phyloP scores from a whole-genome alignment of 2,888 invertebrate genomes.

The Merodon equestris region DNA sequence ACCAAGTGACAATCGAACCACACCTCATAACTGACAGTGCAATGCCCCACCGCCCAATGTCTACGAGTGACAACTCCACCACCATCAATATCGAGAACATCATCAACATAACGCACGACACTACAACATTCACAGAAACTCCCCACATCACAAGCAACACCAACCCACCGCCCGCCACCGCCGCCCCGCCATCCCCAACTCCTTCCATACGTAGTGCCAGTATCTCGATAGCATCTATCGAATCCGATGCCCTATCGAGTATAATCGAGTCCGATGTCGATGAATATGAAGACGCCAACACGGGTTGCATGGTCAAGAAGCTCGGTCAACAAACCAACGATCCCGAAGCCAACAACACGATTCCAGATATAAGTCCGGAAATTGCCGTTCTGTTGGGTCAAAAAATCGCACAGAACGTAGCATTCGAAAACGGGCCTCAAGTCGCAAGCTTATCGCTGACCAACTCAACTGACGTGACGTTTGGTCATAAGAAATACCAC shows the following conservation, averaged over 20 bases:
- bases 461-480: conserved; percentile 86
- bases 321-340: conserved; percentile 74
- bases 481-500: conserved; percentile 88
- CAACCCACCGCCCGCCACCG: conserved; percentile 4
- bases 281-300: conserved; percentile 69
- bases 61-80: conserved; percentile 19
- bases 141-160: conserved; percentile 8
- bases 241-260: conserved; percentile 76
- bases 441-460: conserved; percentile 84
- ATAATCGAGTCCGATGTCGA: conserved; percentile 76
- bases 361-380: conserved; percentile 71
- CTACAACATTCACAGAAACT: conserved; percentile 20
- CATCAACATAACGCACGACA: conserved; percentile 59
- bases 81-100: conserved; percentile 64
- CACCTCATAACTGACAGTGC: background rate
- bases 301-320: conserved; percentile 74
- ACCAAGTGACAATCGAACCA: conserved; percentile 68
- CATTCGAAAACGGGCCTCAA: conserved; percentile 72
- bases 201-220: conserved; percentile 75
- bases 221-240: conserved; percentile 76
- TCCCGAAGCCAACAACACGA: conserved; percentile 71
- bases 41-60: background rate
- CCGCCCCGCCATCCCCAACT: conserved; percentile 20
- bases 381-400: conserved; percentile 52
- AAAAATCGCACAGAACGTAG: conserved; percentile 42